Evolutionary conservation across 2,113 vertebrate species (phyloP).

Genomic region (Atractosteus spatula): DNA sequence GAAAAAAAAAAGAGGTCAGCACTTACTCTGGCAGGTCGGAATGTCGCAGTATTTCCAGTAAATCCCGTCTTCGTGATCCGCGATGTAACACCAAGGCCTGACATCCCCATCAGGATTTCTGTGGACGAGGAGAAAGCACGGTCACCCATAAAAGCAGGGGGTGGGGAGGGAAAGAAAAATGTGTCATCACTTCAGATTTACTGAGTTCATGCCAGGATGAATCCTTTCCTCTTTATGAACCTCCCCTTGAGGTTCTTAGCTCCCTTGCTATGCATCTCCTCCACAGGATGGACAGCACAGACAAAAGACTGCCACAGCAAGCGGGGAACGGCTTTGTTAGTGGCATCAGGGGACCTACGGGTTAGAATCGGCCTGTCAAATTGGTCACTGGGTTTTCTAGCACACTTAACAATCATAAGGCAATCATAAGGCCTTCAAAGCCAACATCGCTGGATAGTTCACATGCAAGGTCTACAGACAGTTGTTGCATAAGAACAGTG

Average conservation of each 20-base stretch:
- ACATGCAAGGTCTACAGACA: too few relatives aligned
- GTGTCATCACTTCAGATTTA: constrained; percentile 36
- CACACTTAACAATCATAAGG: neutral
- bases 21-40: constrained; percentile 89
- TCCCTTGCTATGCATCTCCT: constrained; percentile 32
- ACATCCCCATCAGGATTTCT: constrained; percentile 95
- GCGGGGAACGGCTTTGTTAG: neutral
- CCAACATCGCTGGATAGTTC: too few relatives aligned
- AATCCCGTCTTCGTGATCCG: constrained; percentile 86
- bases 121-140: constrained; percentile 34
- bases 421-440: too few relatives aligned
- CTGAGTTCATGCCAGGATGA: neutral
- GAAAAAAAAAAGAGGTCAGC: neutral
- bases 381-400: neutral
- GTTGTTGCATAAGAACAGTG: too few relatives aligned
- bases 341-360: neutral
- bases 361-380: constrained; percentile 1
- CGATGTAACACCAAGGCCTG: constrained; percentile 94
- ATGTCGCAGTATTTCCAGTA: constrained; percentile 97
- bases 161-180: constrained; percentile 6
- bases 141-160: neutral
- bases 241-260: constrained; percentile 23
- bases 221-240: constrained; percentile 13
- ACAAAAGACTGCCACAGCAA: neutral
- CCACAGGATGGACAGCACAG: constrained; percentile 13